Percentiles rank a stretch among this genome's conserved stretches.
phyloP scores from a whole-genome alignment of 2,113 vertebrate species.

The Entosphenus tridentatus region DNA sequence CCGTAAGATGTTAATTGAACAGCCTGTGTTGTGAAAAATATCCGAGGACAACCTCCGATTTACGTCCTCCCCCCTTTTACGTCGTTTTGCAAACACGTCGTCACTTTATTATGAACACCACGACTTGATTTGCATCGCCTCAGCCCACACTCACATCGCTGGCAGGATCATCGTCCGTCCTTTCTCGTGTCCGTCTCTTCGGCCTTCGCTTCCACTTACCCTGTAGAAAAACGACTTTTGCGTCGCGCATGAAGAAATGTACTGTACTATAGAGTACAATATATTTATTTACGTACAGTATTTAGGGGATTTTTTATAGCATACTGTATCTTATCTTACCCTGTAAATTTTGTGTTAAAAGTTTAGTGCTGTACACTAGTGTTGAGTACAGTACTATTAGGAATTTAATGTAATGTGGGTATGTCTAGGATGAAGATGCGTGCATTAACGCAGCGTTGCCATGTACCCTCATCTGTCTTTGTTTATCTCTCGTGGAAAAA shows the following conservation, averaged over 20 bases:
- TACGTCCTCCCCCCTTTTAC: neutral
- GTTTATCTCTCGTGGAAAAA: neutral
- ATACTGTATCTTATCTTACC: neutral
- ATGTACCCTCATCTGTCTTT: neutral
- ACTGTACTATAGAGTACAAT: neutral
- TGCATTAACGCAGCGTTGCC: neutral
- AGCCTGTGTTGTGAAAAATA: too few relatives aligned
- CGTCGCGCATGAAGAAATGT: neutral
- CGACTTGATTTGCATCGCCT: neutral
- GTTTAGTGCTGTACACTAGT: neutral
- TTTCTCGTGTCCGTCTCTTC: neutral
- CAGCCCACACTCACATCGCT: neutral
- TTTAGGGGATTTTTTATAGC: neutral
- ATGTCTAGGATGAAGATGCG: neutral
- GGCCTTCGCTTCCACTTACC: slow-evolving; percentile 2
- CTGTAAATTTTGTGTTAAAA: too few relatives aligned
- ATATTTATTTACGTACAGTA: slow-evolving; percentile 4
- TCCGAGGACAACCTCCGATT: neutral
- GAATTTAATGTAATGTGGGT: neutral
- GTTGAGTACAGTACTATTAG: neutral
- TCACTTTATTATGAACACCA: neutral
- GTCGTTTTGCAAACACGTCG: neutral
- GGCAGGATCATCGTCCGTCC: neutral
- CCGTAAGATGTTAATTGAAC: too few relatives aligned
- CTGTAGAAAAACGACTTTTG: neutral